Percentiles rank a stretch among this genome's conserved stretches.
These are phyloP conservation scores for Melanotaenia maccullochi DNA, from an alignment of 2,797 vertebrate genomes.

Conservation along the genomic window DNA sequence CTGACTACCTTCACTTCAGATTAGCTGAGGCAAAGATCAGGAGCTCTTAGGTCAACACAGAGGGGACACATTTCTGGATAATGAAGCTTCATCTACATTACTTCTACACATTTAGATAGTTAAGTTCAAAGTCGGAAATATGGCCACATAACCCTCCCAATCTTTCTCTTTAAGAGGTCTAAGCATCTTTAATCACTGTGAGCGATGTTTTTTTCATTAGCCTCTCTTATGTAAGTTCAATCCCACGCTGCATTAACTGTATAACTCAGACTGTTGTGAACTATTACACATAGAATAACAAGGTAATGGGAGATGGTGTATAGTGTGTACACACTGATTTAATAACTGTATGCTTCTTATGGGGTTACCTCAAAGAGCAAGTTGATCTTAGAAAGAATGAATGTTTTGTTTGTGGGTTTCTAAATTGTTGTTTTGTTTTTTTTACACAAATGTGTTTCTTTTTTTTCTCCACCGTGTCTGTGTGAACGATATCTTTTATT, in stretches of 20 bases:
- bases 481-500: constrained; percentile 30
- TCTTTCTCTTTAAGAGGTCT: constrained; percentile 30
- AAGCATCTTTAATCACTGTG: constrained; percentile 26
- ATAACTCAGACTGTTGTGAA: constrained; percentile 45
- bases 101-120: constrained; percentile 8
- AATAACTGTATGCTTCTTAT: constrained; percentile 41
- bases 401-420: constrained; percentile 28
- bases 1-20: constrained; percentile 83
- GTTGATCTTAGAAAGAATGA: constrained; percentile 31
- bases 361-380: constrained; percentile 27
- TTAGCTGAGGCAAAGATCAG: constrained; percentile 81
- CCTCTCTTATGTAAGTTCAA: constrained; percentile 24
- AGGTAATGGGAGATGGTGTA: constrained; percentile 55
- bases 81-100: constrained; percentile 17
- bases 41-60: constrained; percentile 30
- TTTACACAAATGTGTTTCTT: constrained; percentile 9
- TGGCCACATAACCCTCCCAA: constrained; percentile 5
- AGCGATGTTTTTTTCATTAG: constrained; percentile 17
- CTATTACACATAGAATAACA: constrained; percentile 54
- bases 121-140: constrained; percentile 3
- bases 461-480: neutral
- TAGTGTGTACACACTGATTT: constrained; percentile 48
- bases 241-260: constrained; percentile 51
- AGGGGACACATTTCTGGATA: constrained; percentile 25
- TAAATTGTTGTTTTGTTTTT: constrained; percentile 7